Evolutionary conservation across 2,797 vertebrate genomes (phyloP), one percentile per base, ranked within the genome.

Genomic region (Smutsia temminckii): DNA sequence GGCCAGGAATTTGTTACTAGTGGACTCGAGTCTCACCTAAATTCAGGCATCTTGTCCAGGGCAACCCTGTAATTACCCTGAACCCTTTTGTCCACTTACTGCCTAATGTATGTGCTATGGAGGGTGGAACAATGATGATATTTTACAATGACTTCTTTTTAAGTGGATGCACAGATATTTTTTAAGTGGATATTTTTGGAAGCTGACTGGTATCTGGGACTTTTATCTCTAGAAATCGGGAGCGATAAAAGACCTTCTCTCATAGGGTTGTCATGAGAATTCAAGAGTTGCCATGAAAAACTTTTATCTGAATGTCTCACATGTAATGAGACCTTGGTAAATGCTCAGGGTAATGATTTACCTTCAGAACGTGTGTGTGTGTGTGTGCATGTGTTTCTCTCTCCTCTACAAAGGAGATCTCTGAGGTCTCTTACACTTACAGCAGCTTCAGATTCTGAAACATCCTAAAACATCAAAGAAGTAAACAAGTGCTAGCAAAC

Each of bases 21-120:
- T 79, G 23, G 42, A 88, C 69, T 29, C 51, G 80, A 68, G 77
- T 88, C 37, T 93, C 46, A 85, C 55, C 94, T 93, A 89, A 37
- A 72, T 96, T 93, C 69, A 93, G 75, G 69, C 40, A 66, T 59
- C 89, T 96, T 94, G 77, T 97, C 90, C 72, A 55, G 57, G 85
- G 84, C 40, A 91, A 80, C 57, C 29, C 93, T 94, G 17, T 63
- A 83, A 96, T 97, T 95, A 95, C 91, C 27, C n/a, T 51, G 66
- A 75, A 40, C 25, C 34, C 40, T 91, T 93, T 87, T 85, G 71
- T 71, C 87, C 40, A 69, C 4, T 25, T 40, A 49, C 66, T 86
- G 78, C 11, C 46, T 96, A 94, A 95, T 53, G 68, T 92, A 79
- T 14, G 69, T 72, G 37, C 87, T 40, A 90, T 10, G 69, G 69